Evolutionary conservation across 1,140 invertebrate genomes (phyloP).

Genomic region (Papilio polyxenes): DNA sequence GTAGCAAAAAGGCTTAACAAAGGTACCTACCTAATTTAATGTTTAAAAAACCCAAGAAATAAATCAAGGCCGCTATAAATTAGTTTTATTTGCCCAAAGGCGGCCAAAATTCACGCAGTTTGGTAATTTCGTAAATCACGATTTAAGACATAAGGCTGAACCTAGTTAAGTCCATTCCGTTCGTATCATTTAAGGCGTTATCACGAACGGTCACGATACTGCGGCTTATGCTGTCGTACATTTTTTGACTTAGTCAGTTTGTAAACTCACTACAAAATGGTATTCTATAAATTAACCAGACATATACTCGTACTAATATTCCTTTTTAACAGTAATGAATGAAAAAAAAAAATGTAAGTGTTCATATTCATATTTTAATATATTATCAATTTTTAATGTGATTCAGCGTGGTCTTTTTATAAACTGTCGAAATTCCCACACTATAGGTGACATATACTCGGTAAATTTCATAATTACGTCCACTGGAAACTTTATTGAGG

Average conservation of each 20-base stretch:
- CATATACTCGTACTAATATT: too few relatives aligned
- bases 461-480: constrained; percentile 29
- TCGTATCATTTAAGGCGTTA: constrained; percentile 22
- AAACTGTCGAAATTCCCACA: background rate
- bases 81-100: constrained; percentile 44
- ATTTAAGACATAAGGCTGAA: constrained; percentile 19
- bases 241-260: background rate
- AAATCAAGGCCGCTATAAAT: constrained; percentile 40
- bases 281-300: too few relatives aligned
- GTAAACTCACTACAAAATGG: too few relatives aligned
- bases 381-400: too few relatives aligned
- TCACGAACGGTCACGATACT: constrained; percentile 17
- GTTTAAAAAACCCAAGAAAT: background rate
- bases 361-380: too few relatives aligned
- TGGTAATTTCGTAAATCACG: constrained; percentile 23
- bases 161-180: constrained; percentile 19
- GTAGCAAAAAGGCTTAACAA: constrained; percentile 11
- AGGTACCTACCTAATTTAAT: background rate
- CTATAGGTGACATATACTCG: background rate
- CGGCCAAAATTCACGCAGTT: constrained; percentile 36
- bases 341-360: too few relatives aligned
- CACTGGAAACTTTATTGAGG: constrained; percentile 39
- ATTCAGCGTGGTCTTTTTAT: background rate
- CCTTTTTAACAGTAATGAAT: too few relatives aligned
- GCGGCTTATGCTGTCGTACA: background rate